Conservation (phyloP, 2,113 vertebrate genomes). For the Brachirus orientalis region DNA sequence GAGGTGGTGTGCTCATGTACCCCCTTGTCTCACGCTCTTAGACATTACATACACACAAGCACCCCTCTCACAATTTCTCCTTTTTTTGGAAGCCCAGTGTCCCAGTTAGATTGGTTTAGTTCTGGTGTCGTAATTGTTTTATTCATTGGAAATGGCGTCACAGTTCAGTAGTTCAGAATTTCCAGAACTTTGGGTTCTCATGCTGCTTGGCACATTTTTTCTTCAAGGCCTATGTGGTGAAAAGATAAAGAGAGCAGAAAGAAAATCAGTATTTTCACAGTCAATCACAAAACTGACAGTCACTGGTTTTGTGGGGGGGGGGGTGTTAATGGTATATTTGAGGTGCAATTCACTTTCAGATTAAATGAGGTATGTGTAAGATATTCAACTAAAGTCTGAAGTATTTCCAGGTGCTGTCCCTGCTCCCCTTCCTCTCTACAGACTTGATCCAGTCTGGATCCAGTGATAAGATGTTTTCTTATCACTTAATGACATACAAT, state of each 20-base stretch:
- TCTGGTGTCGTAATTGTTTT: slow-evolving; percentile 61
- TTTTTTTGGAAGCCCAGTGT: slow-evolving; percentile 65
- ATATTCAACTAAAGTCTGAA: no score
- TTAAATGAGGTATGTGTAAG: no score
- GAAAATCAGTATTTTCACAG: not conserved
- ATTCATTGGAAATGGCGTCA: slow-evolving; percentile 67
- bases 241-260: not conserved
- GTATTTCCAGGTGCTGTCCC: no score
- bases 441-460: no score
- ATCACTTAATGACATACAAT: no score
- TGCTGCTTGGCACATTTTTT: slow-evolving; percentile 61
- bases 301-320: not conserved
- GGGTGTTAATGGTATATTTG: not conserved
- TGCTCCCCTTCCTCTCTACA: no score
- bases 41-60: slow-evolving; percentile 58
- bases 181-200: slow-evolving; percentile 74
- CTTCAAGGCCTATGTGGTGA: slow-evolving; percentile 70
- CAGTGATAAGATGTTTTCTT: no score
- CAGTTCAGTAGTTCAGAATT: slow-evolving; percentile 80
- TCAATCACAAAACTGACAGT: not conserved
- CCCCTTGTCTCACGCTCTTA: slow-evolving; percentile 58
- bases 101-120: slow-evolving; percentile 63
- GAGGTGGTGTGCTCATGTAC: slow-evolving; percentile 42
- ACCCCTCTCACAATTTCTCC: slow-evolving; percentile 31
- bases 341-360: no score